phyloP scores from a whole-genome alignment of 2,888 invertebrate species.

The Acronicta aceris region DNA sequence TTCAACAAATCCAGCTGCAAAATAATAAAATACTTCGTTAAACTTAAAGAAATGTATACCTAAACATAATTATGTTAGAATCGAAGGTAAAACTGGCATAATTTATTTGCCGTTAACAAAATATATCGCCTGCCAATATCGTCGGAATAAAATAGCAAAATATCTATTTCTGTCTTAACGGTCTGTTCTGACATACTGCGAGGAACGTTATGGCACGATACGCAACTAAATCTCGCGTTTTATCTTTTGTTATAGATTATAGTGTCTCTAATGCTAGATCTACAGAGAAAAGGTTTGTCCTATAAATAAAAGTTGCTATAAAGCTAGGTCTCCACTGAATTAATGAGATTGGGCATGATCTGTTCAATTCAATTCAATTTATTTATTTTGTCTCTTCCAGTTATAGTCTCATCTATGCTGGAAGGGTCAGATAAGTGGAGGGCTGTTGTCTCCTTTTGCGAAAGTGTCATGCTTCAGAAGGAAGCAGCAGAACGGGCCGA shows the following conservation, averaged over 20 bases:
- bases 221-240: conserved; percentile 27
- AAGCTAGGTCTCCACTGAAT: too few relatives aligned
- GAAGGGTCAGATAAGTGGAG: too few relatives aligned
- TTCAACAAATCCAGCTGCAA: neutral
- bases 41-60: neutral
- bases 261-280: neutral
- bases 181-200: conserved; percentile 12
- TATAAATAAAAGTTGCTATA: too few relatives aligned
- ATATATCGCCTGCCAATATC: conserved; percentile 49
- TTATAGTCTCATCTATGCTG: too few relatives aligned
- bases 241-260: conserved; percentile 41
- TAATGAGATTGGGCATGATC: too few relatives aligned
- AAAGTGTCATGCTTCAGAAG: too few relatives aligned
- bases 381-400: too few relatives aligned
- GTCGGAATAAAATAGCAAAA: conserved; percentile 40
- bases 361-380: too few relatives aligned
- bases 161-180: conserved; percentile 47
- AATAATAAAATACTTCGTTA: neutral
- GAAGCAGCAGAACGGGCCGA: too few relatives aligned
- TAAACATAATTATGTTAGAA: conserved; percentile 24
- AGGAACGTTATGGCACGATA: conserved; percentile 24
- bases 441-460: too few relatives aligned
- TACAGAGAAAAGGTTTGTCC: neutral
- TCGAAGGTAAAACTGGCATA: conserved; percentile 16
- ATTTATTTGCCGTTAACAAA: conserved; percentile 38